These are phyloP conservation scores for Natrix natrix DNA, from an alignment of 2,797 vertebrate genomes.

Conservation along the genomic window DNA sequence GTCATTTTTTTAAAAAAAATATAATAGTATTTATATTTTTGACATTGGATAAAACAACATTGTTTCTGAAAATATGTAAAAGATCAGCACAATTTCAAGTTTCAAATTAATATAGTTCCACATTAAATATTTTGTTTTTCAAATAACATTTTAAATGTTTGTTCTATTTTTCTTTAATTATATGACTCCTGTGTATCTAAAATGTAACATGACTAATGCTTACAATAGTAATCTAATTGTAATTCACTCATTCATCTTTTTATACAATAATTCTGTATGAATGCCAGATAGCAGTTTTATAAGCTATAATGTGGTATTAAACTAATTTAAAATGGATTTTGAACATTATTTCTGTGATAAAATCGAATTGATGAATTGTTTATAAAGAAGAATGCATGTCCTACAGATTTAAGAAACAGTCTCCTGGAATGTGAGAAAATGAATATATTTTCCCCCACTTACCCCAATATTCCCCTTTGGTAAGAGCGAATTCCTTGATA, in stretches of 20 bases:
- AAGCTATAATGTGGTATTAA: background rate
- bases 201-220: background rate
- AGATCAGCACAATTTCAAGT: background rate
- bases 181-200: no score
- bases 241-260: background rate
- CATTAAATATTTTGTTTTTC: background rate
- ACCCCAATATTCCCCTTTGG: background rate
- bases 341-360: background rate
- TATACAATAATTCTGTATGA: background rate
- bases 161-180: background rate
- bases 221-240: background rate
- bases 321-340: background rate
- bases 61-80: background rate
- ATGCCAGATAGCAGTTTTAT: background rate
- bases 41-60: background rate
- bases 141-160: background rate
- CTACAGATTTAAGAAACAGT: background rate
- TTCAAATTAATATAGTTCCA: background rate
- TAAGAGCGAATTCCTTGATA: background rate
- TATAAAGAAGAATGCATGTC: background rate
- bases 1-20: background rate
- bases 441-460: background rate
- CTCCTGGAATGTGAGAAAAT: background rate
- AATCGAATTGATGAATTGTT: background rate
- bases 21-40: background rate